These are phyloP conservation scores for Desmophyllum pertusum DNA, from an alignment of 92 coral and sea anemone species.

Conservation along the genomic window DNA sequence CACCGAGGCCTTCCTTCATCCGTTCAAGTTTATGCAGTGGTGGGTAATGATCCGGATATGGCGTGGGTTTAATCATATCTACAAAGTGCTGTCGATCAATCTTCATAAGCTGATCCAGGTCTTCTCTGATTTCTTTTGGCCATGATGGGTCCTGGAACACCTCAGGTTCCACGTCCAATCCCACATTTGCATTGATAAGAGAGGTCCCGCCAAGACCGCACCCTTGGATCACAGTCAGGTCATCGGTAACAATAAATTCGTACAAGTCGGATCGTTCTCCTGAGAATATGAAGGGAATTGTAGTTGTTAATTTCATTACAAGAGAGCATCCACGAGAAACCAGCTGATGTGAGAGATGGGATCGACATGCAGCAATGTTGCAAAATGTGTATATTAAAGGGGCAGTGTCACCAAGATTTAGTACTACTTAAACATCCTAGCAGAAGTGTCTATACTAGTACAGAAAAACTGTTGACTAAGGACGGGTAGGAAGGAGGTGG, in stretches of 20 bases:
- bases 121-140: conserved; percentile 55
- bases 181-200: conserved; percentile 73
- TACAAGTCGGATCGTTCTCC: conserved; percentile 53
- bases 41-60: conserved; percentile 54
- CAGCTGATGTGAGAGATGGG: not conserved
- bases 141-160: conserved; percentile 60
- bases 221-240: conserved; percentile 64
- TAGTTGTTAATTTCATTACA: not conserved
- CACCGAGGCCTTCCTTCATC: conserved; percentile 18
- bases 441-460: no score
- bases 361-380: no score
- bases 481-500: no score
- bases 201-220: conserved; percentile 72
- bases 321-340: not conserved
- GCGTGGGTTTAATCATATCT: conserved; percentile 59
- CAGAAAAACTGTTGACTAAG: no score
- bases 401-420: no score
- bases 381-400: no score
- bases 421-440: no score
- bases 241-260: conserved; percentile 55
- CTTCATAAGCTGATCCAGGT: conserved; percentile 23
- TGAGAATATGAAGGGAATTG: not conserved
- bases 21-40: conserved; percentile 36
- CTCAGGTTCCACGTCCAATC: conserved; percentile 45
- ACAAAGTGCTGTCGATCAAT: conserved; percentile 54